A percentile compares a stretch with the other conserved stretches of the same genome.
phyloP scores from a whole-genome alignment of 2,113 vertebrate genomes.

The Coturnix japonica region DNA sequence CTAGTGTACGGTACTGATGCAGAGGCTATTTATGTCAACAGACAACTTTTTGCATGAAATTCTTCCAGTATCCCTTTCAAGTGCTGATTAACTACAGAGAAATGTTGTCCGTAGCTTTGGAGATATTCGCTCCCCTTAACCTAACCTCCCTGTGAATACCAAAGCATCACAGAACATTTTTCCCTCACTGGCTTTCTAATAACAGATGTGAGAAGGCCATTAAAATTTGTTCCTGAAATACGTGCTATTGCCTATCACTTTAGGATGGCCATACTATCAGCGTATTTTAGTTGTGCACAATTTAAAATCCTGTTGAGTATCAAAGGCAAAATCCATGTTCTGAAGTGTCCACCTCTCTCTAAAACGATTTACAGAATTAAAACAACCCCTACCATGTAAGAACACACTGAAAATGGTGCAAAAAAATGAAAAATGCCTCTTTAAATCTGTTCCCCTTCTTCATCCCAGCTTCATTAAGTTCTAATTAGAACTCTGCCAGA shows the following conservation, averaged over 20 bases:
- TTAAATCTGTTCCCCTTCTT: background rate
- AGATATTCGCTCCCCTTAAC: too few species aligned
- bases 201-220: background rate
- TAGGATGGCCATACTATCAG: background rate
- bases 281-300: background rate
- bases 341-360: background rate
- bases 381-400: constrained; percentile 24
- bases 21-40: constrained; percentile 94
- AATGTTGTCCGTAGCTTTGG: too few species aligned
- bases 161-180: too few species aligned
- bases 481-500: background rate
- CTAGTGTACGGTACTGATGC: constrained; percentile 96
- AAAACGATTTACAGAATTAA: background rate
- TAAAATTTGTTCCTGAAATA: background rate
- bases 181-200: background rate
- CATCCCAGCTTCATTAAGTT: background rate
- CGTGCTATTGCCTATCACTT: background rate
- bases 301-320: background rate
- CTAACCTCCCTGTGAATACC: too few species aligned
- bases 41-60: constrained; percentile 81
- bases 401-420: background rate
- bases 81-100: background rate
- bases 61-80: background rate
- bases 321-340: background rate
- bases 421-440: background rate